Conservation (phyloP, 2,113 vertebrate species). For the Lota lota region DNA sequence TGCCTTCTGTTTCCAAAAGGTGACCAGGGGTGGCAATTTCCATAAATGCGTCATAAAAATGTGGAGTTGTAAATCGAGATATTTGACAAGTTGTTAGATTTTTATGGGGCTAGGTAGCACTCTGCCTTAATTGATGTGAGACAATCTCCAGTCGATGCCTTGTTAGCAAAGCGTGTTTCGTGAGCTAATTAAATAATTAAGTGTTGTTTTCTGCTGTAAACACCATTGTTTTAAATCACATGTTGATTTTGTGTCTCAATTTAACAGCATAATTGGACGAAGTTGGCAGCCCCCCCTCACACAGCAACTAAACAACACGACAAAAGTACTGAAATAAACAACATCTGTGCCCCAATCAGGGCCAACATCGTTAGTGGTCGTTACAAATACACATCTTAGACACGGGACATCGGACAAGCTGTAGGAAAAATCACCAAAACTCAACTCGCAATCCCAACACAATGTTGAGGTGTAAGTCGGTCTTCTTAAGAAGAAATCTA, state of each 20-base stretch:
- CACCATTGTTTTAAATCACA: constrained; percentile 17
- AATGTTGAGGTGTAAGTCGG: too few relatives aligned
- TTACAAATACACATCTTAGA: too few relatives aligned
- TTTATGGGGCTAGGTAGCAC: constrained; percentile 24
- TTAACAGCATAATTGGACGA: neutral
- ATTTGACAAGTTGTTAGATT: constrained; percentile 10
- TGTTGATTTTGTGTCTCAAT: constrained; percentile 26
- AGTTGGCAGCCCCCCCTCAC: too few relatives aligned
- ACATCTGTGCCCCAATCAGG: too few relatives aligned
- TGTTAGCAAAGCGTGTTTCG: constrained; percentile 6
- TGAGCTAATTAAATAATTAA: constrained; percentile 20
- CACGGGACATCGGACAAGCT: too few relatives aligned
- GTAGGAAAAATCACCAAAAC: too few relatives aligned
- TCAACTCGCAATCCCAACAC: too few relatives aligned
- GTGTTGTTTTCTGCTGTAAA: constrained; percentile 4
- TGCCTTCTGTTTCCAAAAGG: constrained; percentile 4
- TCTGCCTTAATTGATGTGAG: neutral
- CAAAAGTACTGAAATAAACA: too few relatives aligned
- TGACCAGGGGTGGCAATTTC: constrained; percentile 22
- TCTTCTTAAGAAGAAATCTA: too few relatives aligned
- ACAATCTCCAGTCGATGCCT: neutral
- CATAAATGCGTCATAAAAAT: constrained; percentile 10
- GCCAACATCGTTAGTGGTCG: too few relatives aligned
- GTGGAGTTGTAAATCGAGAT: constrained; percentile 15
- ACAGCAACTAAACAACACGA: too few relatives aligned